Base-by-base conservation (phyloP, 2,888 invertebrate genomes). In the Caenorhabditis zanzibari region DNA sequence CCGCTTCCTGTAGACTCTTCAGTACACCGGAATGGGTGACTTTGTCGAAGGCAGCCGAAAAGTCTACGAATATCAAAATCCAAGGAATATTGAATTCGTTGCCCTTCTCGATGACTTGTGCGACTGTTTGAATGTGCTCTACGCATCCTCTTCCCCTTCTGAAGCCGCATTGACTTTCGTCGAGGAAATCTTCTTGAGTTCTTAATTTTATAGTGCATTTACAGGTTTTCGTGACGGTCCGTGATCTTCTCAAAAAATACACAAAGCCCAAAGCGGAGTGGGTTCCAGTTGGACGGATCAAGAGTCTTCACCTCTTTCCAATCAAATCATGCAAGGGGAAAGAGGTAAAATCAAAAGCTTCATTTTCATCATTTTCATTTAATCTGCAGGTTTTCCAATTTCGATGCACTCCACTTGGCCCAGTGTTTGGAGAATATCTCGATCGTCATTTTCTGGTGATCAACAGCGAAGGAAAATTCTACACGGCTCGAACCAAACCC, bases 251-350 rank as follows among this genome's bases (percentile, higher is more conserved):
- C 10, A 79, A 79, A 49, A 28, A 54, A 2, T 69, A 73, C 14
- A 58, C 47, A 24, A 77, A 71, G 12, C 56, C 68, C 16, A 54
- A 71, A n/a, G 19, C 59, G 12, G 88, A 88, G 54, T 88, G 82
- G 82, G 64, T 88, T 38, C 87, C 88, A 38, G 80, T 88, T 41
- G 88, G 88, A 9, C 75, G 84, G 16, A 82, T 88, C 19, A 85
- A 85, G 47, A 77, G 74, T 74, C 85, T 88, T 19, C 85, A 86
- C 69, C 52, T 88, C 24, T 88, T 85, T 58, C 88, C 88, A 12
- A 84, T 86, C 73, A 91, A 91, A 69, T 90, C 90, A 2, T 90
- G 90, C 72, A 85, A 88, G 59, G 87, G 87, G 16, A 86, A 86
- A 68, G 75, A 90, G 66, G 90, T 90, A 56, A 74, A 66, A 24